Percentiles rank a stretch among this genome's conserved stretches.
Conservation (phyloP, 2,888 invertebrate genomes). For the Silvanus unidentatus region DNA sequence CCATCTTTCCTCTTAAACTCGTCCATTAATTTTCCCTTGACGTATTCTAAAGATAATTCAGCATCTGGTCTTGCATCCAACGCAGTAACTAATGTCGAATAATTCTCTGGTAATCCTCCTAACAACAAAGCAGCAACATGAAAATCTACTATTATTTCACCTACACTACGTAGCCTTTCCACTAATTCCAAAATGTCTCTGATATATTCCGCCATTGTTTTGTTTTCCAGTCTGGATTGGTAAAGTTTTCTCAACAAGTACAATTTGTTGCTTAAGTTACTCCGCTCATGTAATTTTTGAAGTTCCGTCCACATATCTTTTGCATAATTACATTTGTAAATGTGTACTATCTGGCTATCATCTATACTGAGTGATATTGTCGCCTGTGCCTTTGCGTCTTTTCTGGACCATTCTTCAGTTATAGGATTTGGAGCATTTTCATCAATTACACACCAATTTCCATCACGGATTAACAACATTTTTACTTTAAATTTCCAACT, state of each 20-base stretch:
- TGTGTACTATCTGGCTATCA: conserved; percentile 12
- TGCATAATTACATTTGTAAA: conserved; percentile 6
- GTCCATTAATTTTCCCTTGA: conserved; percentile 12
- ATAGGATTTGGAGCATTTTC: background rate
- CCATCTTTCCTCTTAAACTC: conserved; percentile 8
- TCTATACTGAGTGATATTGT: conserved; percentile 6
- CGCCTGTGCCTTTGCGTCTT: conserved; percentile 10
- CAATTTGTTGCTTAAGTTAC: conserved; percentile 12
- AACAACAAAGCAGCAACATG: conserved; percentile 6
- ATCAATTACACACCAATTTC: background rate
- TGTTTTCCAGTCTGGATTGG: conserved; percentile 8
- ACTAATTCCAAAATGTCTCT: conserved; percentile 11
- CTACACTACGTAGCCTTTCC: conserved; percentile 8
- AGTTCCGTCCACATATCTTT: conserved; percentile 10
- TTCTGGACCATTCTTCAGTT: background rate
- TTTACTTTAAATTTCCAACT: conserved; percentile 2
- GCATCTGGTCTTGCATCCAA: conserved; percentile 11
- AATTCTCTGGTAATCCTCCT: conserved; percentile 6
- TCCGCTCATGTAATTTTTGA: conserved; percentile 11
- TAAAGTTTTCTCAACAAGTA: conserved; percentile 12
- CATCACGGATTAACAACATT: conserved; percentile 7
- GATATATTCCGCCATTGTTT: conserved; percentile 14
- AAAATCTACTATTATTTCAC: conserved; percentile 6
- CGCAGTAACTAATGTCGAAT: conserved; percentile 10
- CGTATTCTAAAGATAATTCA: conserved; percentile 12